Percentiles rank a stretch among this genome's conserved stretches.
Evolutionary conservation across 2,797 vertebrate genomes (phyloP).

Genomic region (Leucoraja ocellata): DNA sequence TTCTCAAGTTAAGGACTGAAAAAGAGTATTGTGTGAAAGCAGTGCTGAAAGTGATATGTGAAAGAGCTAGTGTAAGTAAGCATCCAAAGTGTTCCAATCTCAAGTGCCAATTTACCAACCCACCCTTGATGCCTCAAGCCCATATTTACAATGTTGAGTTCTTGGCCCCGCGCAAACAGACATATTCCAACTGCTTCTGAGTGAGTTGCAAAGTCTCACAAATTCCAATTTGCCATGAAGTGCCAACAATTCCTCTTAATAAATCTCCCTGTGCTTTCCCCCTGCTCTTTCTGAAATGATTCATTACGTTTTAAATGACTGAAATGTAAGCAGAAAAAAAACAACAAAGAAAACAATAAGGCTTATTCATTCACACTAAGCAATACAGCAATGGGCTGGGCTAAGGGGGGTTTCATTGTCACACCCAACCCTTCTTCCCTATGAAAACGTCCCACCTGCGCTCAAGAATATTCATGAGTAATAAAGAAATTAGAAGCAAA

Average conservation of each 20-base stretch:
- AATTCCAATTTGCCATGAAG: slow-evolving; percentile 8
- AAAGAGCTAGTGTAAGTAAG: slow-evolving; percentile 36
- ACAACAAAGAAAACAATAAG: neutral
- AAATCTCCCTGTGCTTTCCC: slow-evolving; percentile 18
- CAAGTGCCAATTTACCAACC: slow-evolving; percentile 33
- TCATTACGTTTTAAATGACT: neutral
- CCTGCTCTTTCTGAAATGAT: neutral
- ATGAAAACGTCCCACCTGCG: neutral
- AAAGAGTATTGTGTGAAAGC: slow-evolving; percentile 27
- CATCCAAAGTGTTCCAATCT: slow-evolving; percentile 26
- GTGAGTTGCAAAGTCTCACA: neutral
- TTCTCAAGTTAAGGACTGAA: slow-evolving; percentile 31
- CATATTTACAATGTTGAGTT: slow-evolving; percentile 14
- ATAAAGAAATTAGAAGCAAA: neutral
- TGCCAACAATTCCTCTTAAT: slow-evolving; percentile 13
- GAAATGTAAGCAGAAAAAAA: neutral
- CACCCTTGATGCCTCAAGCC: slow-evolving; percentile 19
- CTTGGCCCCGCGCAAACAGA: neutral
- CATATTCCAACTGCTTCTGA: slow-evolving; percentile 21
- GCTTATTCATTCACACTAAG: neutral
- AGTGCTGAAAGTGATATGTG: slow-evolving; percentile 30
- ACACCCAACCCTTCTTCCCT: too few species aligned
- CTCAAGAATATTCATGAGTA: neutral
- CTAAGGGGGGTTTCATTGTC: neutral
- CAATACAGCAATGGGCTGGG: neutral